phyloP scores from a whole-genome alignment of 2,888 invertebrate species.

The Nomada ferruginata region DNA sequence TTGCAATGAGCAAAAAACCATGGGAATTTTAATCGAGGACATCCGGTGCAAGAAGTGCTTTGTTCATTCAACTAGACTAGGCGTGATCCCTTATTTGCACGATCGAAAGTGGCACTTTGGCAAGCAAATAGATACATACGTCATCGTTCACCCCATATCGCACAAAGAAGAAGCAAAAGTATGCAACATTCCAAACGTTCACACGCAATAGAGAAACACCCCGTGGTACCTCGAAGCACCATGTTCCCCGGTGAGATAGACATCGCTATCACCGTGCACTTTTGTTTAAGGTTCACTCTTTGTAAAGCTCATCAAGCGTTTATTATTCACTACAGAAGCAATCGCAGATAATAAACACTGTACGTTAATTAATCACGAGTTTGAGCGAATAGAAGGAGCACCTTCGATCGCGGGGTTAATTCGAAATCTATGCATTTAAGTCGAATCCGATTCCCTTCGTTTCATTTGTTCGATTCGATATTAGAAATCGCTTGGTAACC shows the following conservation, averaged over 20 bases:
- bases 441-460: constrained; percentile 31
- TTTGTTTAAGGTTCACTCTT: constrained; percentile 7
- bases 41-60: constrained; percentile 4
- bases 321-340: neutral
- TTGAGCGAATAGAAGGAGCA: neutral
- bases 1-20: neutral
- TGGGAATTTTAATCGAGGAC: neutral
- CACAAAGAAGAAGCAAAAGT: constrained; percentile 66
- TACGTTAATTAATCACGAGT: neutral
- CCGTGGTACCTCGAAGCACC: constrained; percentile 39
- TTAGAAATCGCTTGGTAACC: constrained; percentile 34
- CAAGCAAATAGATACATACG: constrained; percentile 34
- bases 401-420: constrained; percentile 19
- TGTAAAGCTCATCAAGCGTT: neutral
- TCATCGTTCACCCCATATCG: constrained; percentile 53
- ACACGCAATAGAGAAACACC: constrained; percentile 69
- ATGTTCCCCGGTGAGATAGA: constrained; percentile 40
- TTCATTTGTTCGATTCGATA: constrained; percentile 11
- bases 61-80: constrained; percentile 37
- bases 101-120: constrained; percentile 56
- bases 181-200: constrained; percentile 81
- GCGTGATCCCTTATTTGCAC: constrained; percentile 37
- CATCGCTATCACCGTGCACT: neutral
- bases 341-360: neutral
- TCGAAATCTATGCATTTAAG: constrained; percentile 62